Base-by-base conservation (phyloP, 2,113 vertebrate species). In the Anolis sagrei region DNA sequence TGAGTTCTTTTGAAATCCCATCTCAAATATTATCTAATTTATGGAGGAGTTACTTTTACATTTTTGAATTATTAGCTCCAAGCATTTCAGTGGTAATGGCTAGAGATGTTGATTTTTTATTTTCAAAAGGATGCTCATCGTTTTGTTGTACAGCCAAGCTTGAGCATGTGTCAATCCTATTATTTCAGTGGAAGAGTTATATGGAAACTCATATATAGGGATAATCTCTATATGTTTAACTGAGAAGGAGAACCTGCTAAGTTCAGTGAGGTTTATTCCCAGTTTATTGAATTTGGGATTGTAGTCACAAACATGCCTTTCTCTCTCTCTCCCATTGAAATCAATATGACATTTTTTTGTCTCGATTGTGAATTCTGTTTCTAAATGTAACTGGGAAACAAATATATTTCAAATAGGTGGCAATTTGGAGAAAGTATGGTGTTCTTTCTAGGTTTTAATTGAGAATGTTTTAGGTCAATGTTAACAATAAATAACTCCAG, bases 311-410 rank as follows among this genome's bases (percentile, higher is more conserved):
- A 27, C 25, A n/a, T 80, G 61, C 25, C 39, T 62, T 68, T 80
- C 21, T 34, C n/a, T 75, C n/a, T 75, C 36, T 81, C 32, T 82
- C 34, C 23, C 9, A 48, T n/a, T 66, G 34, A 68, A 76, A 68
- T 49, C 44, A 36, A 62, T 8, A 64, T 13, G 6, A 39, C 21
- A 54, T 39, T 29, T 32, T 66, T 76, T 29, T 68, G 6, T 34
- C 32, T 74, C 4, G 58, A 74, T 64, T 16, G 10, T 66, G 49
- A 61, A 61, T 19, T 73, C 10, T 61, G 5, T 61, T 72, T 70
- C 94, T 94, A 95, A 89, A 91, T 95, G 91, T 95, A 91, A 91
- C 94, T 95, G 93, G 95, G 94, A 95, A 94, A 88, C n/a, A 90
- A 93, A 92, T 93, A 27, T 32, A 89, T 93, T 88, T 91, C 91